These are phyloP conservation scores for Phaonia tiefii DNA, from an alignment of 2,888 invertebrate genomes.

Conservation along the genomic window DNA sequence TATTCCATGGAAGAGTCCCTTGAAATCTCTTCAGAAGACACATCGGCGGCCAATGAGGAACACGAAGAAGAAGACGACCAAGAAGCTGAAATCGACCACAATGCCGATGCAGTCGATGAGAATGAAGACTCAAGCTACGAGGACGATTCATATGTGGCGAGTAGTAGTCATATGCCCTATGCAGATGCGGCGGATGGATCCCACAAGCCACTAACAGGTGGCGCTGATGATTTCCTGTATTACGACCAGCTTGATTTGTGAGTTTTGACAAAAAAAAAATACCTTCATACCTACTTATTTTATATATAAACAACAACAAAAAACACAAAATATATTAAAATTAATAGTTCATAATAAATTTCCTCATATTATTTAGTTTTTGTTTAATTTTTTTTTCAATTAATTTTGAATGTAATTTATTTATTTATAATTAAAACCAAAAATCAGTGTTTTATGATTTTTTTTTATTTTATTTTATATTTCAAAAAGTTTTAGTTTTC, in stretches of 20 bases:
- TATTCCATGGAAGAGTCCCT: conserved; percentile 69
- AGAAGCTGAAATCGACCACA: conserved; percentile 60
- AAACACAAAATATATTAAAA: conserved; percentile 33
- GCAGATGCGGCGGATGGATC: conserved; percentile 66
- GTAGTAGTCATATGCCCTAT: conserved; percentile 62
- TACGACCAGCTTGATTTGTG: conserved; percentile 79
- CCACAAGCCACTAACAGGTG: conserved; percentile 71
- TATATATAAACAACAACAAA: not conserved
- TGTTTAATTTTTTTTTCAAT: conserved; percentile 48
- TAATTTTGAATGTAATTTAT: conserved; percentile 59
- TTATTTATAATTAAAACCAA: conserved; percentile 50
- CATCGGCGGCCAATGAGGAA: conserved; percentile 62
- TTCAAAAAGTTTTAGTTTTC: conserved; percentile 38
- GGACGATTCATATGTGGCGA: conserved; percentile 70
- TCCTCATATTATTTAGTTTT: conserved; percentile 60
- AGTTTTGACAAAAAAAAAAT: conserved; percentile 71
- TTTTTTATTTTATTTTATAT: too few relatives aligned
- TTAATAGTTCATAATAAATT: conserved; percentile 41
- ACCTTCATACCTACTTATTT: conserved; percentile 51
- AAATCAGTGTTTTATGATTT: conserved; percentile 39
- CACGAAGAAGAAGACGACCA: conserved; percentile 58
- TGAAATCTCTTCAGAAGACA: conserved; percentile 64
- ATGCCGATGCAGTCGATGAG: conserved; percentile 67
- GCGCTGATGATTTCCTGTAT: conserved; percentile 76
- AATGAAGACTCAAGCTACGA: conserved; percentile 72